Conservation (phyloP, 2,888 invertebrate species). For the Epinotia demarniana region DNA sequence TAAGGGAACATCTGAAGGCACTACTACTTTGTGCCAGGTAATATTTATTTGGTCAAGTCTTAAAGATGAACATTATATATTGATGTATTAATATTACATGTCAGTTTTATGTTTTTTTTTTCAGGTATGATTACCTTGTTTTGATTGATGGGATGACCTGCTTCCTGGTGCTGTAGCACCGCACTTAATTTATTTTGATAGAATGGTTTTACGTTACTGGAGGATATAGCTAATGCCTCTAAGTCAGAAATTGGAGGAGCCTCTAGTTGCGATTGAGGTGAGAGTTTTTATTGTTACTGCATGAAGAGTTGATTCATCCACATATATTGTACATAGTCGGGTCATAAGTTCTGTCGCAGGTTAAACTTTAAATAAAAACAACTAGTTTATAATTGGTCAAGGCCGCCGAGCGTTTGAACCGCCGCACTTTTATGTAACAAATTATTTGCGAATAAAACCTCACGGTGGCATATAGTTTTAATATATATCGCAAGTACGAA, state of each 20-base stretch:
- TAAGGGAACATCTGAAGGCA: constrained; percentile 7
- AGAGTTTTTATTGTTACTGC: constrained; percentile 52
- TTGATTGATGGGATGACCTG: constrained; percentile 71
- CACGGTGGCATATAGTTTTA: too few relatives aligned
- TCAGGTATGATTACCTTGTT: constrained; percentile 69
- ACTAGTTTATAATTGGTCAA: too few relatives aligned
- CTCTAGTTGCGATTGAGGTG: constrained; percentile 85
- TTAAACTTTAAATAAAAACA: too few relatives aligned
- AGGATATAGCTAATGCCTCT: constrained; percentile 85
- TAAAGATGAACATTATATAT: neutral
- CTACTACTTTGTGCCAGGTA: constrained; percentile 32
- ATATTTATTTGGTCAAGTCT: neutral
- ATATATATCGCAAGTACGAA: too few relatives aligned
- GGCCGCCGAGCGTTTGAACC: too few relatives aligned
- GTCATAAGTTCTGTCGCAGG: too few relatives aligned
- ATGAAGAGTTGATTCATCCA: neutral
- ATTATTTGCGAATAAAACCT: too few relatives aligned
- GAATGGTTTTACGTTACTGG: constrained; percentile 78
- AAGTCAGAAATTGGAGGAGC: constrained; percentile 83
- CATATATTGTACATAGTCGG: too few relatives aligned
- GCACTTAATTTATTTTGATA: constrained; percentile 77
- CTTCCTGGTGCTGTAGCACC: constrained; percentile 79
- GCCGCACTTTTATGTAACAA: too few relatives aligned
- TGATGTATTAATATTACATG: constrained; percentile 42
- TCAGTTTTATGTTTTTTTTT: constrained; percentile 51